These are phyloP conservation scores for Cepaea hortensis DNA, from an alignment of 2,888 invertebrate species.

Conservation along the genomic window DNA sequence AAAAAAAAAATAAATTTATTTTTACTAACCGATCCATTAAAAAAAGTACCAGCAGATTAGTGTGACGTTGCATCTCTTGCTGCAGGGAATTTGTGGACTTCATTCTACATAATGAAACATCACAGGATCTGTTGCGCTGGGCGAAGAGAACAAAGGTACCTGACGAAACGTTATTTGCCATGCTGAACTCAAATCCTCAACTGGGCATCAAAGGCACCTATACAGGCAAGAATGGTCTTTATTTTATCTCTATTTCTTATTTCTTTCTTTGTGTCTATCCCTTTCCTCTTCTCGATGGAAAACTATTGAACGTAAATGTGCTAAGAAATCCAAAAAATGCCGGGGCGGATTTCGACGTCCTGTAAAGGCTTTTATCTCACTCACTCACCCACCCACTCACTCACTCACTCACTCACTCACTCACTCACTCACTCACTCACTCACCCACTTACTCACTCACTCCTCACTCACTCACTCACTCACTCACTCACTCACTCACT, in stretches of 20 bases:
- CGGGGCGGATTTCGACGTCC: too few species aligned
- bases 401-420: too few species aligned
- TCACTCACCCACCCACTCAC: too few species aligned
- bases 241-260: not conserved
- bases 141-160: slow-evolving; percentile 60
- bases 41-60: too few species aligned
- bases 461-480: too few species aligned
- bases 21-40: too few species aligned
- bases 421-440: too few species aligned
- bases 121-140: slow-evolving; percentile 64
- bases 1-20: too few species aligned
- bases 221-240: slow-evolving; percentile 54
- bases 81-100: slow-evolving; percentile 65
- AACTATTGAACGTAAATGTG: not conserved
- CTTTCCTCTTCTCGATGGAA: not conserved
- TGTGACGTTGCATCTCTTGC: too few species aligned
- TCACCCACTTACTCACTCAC: too few species aligned
- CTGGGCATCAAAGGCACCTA: slow-evolving; percentile 64
- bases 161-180: slow-evolving; percentile 66
- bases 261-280: too few species aligned
- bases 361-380: not conserved
- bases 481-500: too few species aligned
- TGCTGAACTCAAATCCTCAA: slow-evolving; percentile 65
- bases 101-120: slow-evolving; percentile 60
- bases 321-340: not conserved